These are phyloP conservation scores for Tenualosa thibaudeaui DNA, from an alignment of 2,797 vertebrate genomes.

Conservation along the genomic window DNA sequence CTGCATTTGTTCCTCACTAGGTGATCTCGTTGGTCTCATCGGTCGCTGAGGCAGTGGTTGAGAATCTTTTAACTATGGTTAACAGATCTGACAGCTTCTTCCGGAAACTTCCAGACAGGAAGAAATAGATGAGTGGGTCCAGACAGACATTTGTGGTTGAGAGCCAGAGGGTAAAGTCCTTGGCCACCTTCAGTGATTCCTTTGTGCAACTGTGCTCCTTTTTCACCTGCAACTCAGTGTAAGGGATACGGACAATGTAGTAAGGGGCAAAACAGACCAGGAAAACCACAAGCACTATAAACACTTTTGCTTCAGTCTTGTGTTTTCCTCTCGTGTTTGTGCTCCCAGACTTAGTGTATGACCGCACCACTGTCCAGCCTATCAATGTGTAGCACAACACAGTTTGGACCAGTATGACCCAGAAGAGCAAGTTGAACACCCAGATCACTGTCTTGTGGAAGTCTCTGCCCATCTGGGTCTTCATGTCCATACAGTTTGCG, in stretches of 20 bases:
- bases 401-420: conserved; percentile 72
- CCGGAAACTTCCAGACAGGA: conserved; percentile 78
- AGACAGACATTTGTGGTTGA: conserved; percentile 87
- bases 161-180: conserved; percentile 86
- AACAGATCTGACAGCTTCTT: conserved; percentile 67
- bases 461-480: neutral
- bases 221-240: conserved; percentile 72
- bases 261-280: conserved; percentile 90
- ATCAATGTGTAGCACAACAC: conserved; percentile 85
- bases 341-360: conserved; percentile 64
- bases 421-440: conserved; percentile 52
- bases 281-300: conserved; percentile 89
- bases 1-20: neutral
- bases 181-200: conserved; percentile 65
- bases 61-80: neutral
- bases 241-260: conserved; percentile 84
- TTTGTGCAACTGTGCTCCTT: conserved; percentile 70
- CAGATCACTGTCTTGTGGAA: neutral
- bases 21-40: neutral
- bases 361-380: conserved; percentile 81
- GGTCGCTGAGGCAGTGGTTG: conserved; percentile 34
- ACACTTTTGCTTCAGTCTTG: conserved; percentile 87
- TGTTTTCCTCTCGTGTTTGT: neutral
- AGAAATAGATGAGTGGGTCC: conserved; percentile 89
- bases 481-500: neutral